Evolutionary conservation across 2,888 invertebrate species (phyloP), one percentile per base, ranked within the genome.

Genomic region (Seira musarum): DNA sequence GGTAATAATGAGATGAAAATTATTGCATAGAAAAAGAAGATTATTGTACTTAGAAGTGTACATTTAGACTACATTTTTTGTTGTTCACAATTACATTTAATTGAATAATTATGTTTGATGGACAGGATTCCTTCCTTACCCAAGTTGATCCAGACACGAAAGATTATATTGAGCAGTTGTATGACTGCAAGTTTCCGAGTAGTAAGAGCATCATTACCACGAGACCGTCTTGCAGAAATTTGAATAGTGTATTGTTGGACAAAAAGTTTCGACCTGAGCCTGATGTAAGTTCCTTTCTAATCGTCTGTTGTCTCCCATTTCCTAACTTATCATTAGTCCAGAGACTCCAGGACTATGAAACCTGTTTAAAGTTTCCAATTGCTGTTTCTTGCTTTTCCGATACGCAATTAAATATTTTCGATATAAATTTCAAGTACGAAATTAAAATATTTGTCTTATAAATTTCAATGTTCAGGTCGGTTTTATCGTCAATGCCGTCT

Each of bases 401-500:
- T 72, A 64, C 57, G 25, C 25, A 19, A 57, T 19, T 57, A 57
- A 57, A 57, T 57, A n/a, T n/a, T n/a, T n/a, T n/a, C n/a, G n/a
- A n/a, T n/a, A n/a, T n/a, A n/a, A n/a, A n/a, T n/a, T n/a, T n/a
- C n/a, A n/a, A n/a, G n/a, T n/a, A n/a, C n/a, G n/a, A n/a, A n/a
- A n/a, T n/a, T n/a, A n/a, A n/a, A n/a, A n/a, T n/a, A 24, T 49
- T 63, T 70, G 74, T 57, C n/a, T 74, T n/a, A n/a, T n/a, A n/a
- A n/a, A n/a, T n/a, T 71, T 35, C 67, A 74, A 49, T 24, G 66
- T 78, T 0, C 65, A 87, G 87, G 81, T 87, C 21, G 85, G 84
- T 1, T 87, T 87, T 67, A 87, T 88, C 8, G 87, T 88, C 30
- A 88, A 87, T 74, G 88, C 88, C 1, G 87, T 88, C n/a, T 88